Evolutionary conservation across 2,113 vertebrate genomes (phyloP).

Genomic region (Ibidorhyncha struthersii): DNA sequence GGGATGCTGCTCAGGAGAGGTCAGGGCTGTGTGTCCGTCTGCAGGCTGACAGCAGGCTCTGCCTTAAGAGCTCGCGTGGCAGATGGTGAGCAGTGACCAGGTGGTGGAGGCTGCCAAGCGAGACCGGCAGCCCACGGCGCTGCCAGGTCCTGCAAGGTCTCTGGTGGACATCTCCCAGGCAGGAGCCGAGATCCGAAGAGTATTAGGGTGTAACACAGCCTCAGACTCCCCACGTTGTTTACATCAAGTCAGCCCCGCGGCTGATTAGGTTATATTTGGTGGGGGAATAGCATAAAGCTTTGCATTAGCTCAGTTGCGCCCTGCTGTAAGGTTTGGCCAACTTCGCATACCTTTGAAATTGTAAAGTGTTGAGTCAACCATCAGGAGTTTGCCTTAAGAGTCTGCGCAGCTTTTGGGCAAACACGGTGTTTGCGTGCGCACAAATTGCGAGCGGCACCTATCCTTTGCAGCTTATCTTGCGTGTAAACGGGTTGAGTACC

Average conservation of each 20-base stretch:
- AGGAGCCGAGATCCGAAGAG: neutral
- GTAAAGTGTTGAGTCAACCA: neutral
- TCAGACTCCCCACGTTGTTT: neutral
- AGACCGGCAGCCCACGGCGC: neutral
- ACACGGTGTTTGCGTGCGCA: rapidly evolving
- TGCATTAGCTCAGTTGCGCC: neutral
- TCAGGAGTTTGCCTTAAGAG: neutral
- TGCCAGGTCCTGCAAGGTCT: neutral
- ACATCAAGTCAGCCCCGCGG: neutral
- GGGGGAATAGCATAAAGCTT: neutral
- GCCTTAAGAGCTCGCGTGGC: neutral
- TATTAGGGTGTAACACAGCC: neutral
- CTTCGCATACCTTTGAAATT: too few relatives aligned
- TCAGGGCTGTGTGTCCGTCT: neutral
- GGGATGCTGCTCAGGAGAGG: neutral
- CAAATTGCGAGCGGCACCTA: rapidly evolving
- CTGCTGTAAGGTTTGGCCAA: neutral
- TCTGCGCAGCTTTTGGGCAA: neutral
- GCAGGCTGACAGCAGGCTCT: neutral
- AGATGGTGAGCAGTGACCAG: neutral
- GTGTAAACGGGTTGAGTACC: neutral
- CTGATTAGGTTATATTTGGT: neutral
- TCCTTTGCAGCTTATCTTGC: neutral
- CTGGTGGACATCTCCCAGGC: neutral
- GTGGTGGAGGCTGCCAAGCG: neutral